A percentile compares a stretch with the other conserved stretches of the same genome.
Conservation (phyloP, 2,888 invertebrate genomes). For the Agrochola litura region DNA sequence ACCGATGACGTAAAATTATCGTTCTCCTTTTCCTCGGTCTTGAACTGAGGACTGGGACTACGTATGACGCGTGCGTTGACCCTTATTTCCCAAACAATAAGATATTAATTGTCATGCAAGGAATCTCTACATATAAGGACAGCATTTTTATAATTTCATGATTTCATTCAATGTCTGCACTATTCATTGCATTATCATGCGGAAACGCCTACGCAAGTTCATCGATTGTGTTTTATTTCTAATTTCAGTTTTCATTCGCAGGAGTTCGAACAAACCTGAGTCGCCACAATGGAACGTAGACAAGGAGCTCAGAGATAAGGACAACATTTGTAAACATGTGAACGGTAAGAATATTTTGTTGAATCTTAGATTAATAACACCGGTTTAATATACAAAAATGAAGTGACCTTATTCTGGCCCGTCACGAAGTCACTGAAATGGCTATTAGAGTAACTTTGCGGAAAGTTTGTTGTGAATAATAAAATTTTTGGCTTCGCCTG, state of each 20-base stretch:
- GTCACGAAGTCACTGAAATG: slow-evolving; percentile 17
- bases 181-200: slow-evolving; percentile 33
- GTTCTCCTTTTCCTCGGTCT: slow-evolving; percentile 77
- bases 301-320: slow-evolving; percentile 84
- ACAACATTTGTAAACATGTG: slow-evolving; percentile 82
- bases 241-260: slow-evolving; percentile 78
- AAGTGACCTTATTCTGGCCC: slow-evolving; percentile 20
- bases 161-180: slow-evolving; percentile 22
- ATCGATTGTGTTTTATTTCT: slow-evolving; percentile 68
- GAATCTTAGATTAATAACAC: slow-evolving; percentile 26
- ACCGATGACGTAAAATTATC: slow-evolving; percentile 82
- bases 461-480: slow-evolving; percentile 55
- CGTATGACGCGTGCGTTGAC: slow-evolving; percentile 82
- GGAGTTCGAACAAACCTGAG: slow-evolving; percentile 85
- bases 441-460: slow-evolving; percentile 7
- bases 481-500: slow-evolving; percentile 54
- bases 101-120: slow-evolving; percentile 82
- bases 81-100: slow-evolving; percentile 82
- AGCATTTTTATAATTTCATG: slow-evolving; percentile 65
- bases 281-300: slow-evolving; percentile 86
- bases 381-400: slow-evolving; percentile 25
- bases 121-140: slow-evolving; percentile 72
- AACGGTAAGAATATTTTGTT: slow-evolving; percentile 83
- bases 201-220: slow-evolving; percentile 40
- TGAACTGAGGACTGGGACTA: slow-evolving; percentile 78